phyloP scores from a whole-genome alignment of 1,140 invertebrate species.

The Drosophila paulistorum region DNA sequence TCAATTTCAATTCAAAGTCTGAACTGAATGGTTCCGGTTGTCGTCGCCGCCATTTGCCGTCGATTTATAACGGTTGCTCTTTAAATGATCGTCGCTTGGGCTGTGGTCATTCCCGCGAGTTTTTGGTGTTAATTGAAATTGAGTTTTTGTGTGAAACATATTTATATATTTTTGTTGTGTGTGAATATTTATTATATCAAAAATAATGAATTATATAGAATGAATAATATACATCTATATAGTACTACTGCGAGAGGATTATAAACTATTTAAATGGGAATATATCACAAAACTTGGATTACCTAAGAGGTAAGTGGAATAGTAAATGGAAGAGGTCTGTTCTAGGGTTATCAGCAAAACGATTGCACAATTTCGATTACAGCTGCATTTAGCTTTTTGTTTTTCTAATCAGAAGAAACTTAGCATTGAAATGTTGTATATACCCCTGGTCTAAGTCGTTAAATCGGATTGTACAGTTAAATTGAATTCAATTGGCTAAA shows the following conservation, averaged over 20 bases:
- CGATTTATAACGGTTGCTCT: conserved; percentile 42
- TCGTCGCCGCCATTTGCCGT: conserved; percentile 37
- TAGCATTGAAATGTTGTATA: conserved; percentile 46
- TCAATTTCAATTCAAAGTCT: conserved; percentile 64
- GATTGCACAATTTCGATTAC: conserved; percentile 39
- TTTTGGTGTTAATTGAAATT: conserved; percentile 46
- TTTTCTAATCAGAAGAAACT: conserved; percentile 54
- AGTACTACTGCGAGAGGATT: conserved; percentile 27
- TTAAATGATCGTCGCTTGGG: background rate
- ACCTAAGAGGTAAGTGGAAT: conserved; percentile 49
- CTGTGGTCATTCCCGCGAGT: conserved; percentile 16
- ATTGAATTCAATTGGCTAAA: conserved; percentile 72
- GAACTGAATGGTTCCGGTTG: conserved; percentile 68
- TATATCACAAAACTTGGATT: conserved; percentile 39
- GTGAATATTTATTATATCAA: background rate
- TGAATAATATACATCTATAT: background rate
- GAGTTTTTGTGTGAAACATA: conserved; percentile 13
- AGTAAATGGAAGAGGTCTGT: conserved; percentile 24
- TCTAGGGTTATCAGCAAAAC: conserved; percentile 48
- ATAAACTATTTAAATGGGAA: conserved; percentile 55
- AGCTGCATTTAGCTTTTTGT: conserved; percentile 4
- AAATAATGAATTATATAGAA: background rate
- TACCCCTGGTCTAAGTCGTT: conserved; percentile 11
- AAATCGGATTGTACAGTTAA: conserved; percentile 45
- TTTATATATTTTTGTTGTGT: background rate